Evolutionary conservation across 2,888 invertebrate genomes (phyloP), one percentile per base, ranked within the genome.

Genomic region (Hypomecis atomaria): DNA sequence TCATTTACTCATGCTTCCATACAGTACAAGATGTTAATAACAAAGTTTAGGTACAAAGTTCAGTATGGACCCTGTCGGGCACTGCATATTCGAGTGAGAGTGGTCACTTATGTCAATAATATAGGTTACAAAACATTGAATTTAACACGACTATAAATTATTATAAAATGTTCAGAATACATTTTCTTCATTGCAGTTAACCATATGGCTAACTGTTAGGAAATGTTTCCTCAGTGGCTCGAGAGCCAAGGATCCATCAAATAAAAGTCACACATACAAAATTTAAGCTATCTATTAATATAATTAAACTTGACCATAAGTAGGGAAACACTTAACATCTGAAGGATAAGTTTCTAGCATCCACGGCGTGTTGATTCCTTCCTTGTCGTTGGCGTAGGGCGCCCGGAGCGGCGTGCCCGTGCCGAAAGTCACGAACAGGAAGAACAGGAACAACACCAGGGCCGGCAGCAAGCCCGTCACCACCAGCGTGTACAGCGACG

Each of bases 381-480:
- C 45, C 23, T 71, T 63, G 36, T 71, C 45, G 10, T 50, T 70
- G n/a, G 50, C 65, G 62, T 71, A 76, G 0, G 74, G 70, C 8
- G 62, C 57, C 36, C 67, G 56, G 3, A 48, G n/a, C 6, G 65
- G 42, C 8, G 70, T n/a, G 4, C 72, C 75, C 0, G 72, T 72
- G 63, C 69, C 71, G 58, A 70, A 67, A 34, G 71, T 73, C 7
- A 77, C 45, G 56, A 71, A 75, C 1, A 76, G 9, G 52, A 75
- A 80, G 45, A 74, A 62, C 6, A 67, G 9, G 4, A 71, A 42
- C 38, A 73, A 72, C 0, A 70, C 38, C 6, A 65, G 11, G 0
- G 56, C 10, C 0, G 79, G 81, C 54, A 77, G 13, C 42, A 78
- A 4, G n/a, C 79, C 71, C 5, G 71, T 65, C 56, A 56, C 13